A percentile compares a stretch with the other conserved stretches of the same genome.
phyloP scores from a whole-genome alignment of 2,113 vertebrate genomes.

The Eretmochelys imbricata region DNA sequence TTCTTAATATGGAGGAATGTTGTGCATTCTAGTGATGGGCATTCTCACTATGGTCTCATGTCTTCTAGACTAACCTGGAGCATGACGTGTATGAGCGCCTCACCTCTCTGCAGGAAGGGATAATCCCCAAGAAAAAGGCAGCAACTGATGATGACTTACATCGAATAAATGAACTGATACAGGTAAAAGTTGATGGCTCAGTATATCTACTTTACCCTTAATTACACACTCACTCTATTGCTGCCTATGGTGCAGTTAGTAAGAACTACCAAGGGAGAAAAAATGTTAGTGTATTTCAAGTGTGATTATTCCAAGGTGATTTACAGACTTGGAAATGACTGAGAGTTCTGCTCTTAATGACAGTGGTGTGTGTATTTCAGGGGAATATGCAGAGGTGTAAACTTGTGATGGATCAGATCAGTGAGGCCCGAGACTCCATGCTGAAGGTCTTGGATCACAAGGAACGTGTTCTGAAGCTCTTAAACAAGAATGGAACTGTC shows the following conservation, averaged over 20 bases:
- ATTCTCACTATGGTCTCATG: slow-evolving; percentile 47
- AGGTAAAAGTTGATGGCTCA: slow-evolving; percentile 79
- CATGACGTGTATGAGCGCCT: slow-evolving; percentile 96
- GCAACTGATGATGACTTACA: slow-evolving; percentile 94
- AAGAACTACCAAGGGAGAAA: background rate
- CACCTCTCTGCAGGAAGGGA: slow-evolving; percentile 93
- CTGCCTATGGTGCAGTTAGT: background rate
- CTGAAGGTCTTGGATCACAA: slow-evolving; percentile 99
- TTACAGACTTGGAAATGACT: background rate
- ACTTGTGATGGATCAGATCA: slow-evolving; percentile 99
- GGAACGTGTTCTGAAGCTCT: slow-evolving; percentile 96
- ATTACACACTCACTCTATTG: background rate
- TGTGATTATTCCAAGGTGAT: background rate
- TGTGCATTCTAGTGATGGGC: background rate
- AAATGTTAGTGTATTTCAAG: background rate
- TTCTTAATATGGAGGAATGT: background rate
- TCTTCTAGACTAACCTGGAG: slow-evolving; percentile 92
- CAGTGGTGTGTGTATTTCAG: slow-evolving; percentile 76
- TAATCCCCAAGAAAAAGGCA: slow-evolving; percentile 98
- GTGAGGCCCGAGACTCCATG: slow-evolving; percentile 98
- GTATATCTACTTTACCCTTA: background rate
- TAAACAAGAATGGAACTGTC: slow-evolving; percentile 95
- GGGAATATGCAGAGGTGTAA: slow-evolving; percentile 99
- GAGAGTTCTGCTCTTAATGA: background rate
- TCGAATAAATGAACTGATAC: slow-evolving; percentile 96